phyloP scores from a whole-genome alignment of 2,888 invertebrate species.

The Pachydiplax longipennis region DNA sequence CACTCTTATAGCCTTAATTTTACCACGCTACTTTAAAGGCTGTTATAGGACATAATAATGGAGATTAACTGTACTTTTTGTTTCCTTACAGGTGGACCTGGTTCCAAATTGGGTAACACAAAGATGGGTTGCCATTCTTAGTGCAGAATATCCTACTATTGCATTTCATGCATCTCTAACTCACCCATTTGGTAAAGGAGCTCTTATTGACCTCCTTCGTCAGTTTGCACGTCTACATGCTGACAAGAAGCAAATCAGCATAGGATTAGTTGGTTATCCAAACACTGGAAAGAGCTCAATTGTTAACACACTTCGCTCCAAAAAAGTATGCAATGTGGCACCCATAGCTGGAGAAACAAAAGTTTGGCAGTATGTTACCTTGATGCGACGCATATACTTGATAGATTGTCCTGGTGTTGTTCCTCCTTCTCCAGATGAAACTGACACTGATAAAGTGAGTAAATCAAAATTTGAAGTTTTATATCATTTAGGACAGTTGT shows the following conservation, averaged over 20 bases:
- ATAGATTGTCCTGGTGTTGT: slow-evolving; percentile 99
- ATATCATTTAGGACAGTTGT: no score
- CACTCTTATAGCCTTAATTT: no score
- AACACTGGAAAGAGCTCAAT: slow-evolving; percentile 99
- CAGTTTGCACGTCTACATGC: slow-evolving; percentile 95
- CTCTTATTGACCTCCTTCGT: slow-evolving; percentile 91
- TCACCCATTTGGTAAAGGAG: slow-evolving; percentile 98
- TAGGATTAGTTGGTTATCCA: slow-evolving; percentile 98
- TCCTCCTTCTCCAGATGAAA: slow-evolving; percentile 90
- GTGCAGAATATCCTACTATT: slow-evolving; percentile 94
- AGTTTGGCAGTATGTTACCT: slow-evolving; percentile 99
- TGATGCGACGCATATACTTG: slow-evolving; percentile 95
- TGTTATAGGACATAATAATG: background rate
- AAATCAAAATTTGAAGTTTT: background rate
- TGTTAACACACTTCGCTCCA: slow-evolving; percentile 93
- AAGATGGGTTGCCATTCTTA: slow-evolving; percentile 94
- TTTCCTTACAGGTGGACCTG: slow-evolving; percentile 70
- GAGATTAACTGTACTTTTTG: background rate
- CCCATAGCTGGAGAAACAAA: slow-evolving; percentile 98
- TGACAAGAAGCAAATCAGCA: slow-evolving; percentile 98
- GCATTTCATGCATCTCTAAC: slow-evolving; percentile 99
- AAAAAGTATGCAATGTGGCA: slow-evolving; percentile 98
- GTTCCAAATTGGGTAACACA: slow-evolving; percentile 99
- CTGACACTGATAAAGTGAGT: slow-evolving; percentile 78
- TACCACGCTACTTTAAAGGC: no score